Conservation (phyloP, 2,797 vertebrate genomes). For the Cetoscarus ocellatus region DNA sequence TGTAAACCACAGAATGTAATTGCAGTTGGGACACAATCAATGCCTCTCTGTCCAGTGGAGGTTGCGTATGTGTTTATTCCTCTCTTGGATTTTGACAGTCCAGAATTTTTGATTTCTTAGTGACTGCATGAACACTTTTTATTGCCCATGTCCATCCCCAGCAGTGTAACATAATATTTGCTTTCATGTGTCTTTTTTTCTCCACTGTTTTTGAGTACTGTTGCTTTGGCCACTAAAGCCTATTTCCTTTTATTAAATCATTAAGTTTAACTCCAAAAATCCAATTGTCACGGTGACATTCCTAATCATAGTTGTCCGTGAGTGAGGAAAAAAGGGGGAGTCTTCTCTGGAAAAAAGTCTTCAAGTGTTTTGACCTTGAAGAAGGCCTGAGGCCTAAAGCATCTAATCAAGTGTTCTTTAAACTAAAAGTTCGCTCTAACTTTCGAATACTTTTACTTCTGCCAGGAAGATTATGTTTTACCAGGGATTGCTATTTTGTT, state of each 20-base stretch:
- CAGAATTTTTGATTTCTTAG: constrained; percentile 43
- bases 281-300: no score
- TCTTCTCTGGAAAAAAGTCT: no score
- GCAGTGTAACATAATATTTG: constrained; percentile 6
- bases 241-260: not conserved
- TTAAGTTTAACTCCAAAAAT: constrained; percentile 6
- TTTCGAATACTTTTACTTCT: no score
- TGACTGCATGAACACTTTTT: constrained; percentile 30
- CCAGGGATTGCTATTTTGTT: no score
- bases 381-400: no score
- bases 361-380: no score
- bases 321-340: no score
- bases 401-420: no score
- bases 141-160: constrained; percentile 3
- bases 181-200: constrained; percentile 19
- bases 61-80: constrained; percentile 39
- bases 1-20: constrained; percentile 50
- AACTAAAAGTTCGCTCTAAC: no score
- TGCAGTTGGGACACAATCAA: constrained; percentile 57
- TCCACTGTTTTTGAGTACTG: constrained; percentile 5
- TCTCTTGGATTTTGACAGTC: constrained; percentile 48
- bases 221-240: not conserved
- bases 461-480: no score
- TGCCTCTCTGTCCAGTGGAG: constrained; percentile 49
- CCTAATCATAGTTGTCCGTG: no score